A percentile compares a stretch with the other conserved stretches of the same genome.
These are phyloP conservation scores for Arrhopalites spinosus DNA, from an alignment of 2,888 invertebrate genomes.

Conservation along the genomic window DNA sequence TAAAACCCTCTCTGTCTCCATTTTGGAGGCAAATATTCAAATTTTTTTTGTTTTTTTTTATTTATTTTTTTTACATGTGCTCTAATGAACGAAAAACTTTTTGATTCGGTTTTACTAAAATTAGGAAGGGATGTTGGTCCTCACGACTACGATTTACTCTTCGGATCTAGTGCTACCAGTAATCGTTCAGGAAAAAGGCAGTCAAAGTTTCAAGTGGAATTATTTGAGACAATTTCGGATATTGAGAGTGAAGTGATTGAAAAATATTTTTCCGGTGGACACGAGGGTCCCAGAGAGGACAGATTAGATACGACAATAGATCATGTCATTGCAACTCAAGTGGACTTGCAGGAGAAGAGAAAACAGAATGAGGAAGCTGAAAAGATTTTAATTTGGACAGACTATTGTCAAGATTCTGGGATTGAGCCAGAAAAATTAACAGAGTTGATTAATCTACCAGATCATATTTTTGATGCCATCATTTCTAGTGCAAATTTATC, in stretches of 20 bases:
- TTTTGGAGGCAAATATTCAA: not conserved
- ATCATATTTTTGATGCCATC: constrained; percentile 4
- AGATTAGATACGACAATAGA: not conserved
- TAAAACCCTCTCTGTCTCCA: not conserved
- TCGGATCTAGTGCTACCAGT: too few species aligned
- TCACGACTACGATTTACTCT: too few species aligned
- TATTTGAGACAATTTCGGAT: not conserved
- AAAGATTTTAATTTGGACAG: not conserved
- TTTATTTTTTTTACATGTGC: too few species aligned
- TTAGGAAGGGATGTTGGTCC: too few species aligned
- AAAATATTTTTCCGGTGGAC: not conserved
- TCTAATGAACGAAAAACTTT: too few species aligned
- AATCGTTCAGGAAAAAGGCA: too few species aligned
- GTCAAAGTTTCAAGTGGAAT: too few species aligned
- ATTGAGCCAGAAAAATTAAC: not conserved
- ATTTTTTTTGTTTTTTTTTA: too few species aligned
- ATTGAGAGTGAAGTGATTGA: not conserved
- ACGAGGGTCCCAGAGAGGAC: not conserved
- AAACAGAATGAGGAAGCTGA: not conserved
- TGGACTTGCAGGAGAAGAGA: not conserved
- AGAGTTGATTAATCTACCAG: not conserved
- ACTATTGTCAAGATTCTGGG: not conserved
- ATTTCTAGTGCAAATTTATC: not conserved
- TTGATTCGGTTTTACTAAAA: too few species aligned
- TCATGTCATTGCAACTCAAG: not conserved